Conservation (phyloP, 1,140 invertebrate genomes). For the Drosophila obscura region DNA sequence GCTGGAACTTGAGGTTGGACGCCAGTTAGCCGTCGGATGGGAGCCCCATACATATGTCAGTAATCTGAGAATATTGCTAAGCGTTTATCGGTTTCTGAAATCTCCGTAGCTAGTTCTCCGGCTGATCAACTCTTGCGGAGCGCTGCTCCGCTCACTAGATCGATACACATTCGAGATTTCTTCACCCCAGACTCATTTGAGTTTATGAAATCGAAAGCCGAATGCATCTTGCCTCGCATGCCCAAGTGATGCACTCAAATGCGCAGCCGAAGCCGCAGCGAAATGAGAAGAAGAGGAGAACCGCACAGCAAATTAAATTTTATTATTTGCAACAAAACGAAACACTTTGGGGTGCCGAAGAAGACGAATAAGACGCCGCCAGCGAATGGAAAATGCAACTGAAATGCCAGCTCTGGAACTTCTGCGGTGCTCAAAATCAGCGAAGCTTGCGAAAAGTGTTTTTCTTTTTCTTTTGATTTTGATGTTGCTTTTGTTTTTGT, state of each 20-base stretch:
- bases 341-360: constrained; percentile 55
- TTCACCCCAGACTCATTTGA: constrained; percentile 16
- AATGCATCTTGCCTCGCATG: constrained; percentile 61
- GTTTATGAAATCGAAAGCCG: constrained; percentile 66
- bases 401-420: constrained; percentile 52
- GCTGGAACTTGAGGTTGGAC: too few relatives aligned
- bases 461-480: constrained; percentile 41
- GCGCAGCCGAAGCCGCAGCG: constrained; percentile 48
- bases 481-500: constrained; percentile 22
- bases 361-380: constrained; percentile 32
- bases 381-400: constrained; percentile 51
- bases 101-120: background rate
- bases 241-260: constrained; percentile 75
- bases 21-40: background rate
- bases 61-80: background rate
- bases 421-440: constrained; percentile 63
- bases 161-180: constrained; percentile 28
- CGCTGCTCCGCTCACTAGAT: background rate
- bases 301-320: constrained; percentile 74
- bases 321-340: constrained; percentile 76
- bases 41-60: background rate
- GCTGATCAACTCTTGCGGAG: background rate
- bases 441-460: constrained; percentile 77
- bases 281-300: constrained; percentile 38
- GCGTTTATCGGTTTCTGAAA: background rate